Conservation (phyloP, 30 jellyfish, hydroid and myxozoan species). For the Aurelia aurita complex sp. Pacific region DNA sequence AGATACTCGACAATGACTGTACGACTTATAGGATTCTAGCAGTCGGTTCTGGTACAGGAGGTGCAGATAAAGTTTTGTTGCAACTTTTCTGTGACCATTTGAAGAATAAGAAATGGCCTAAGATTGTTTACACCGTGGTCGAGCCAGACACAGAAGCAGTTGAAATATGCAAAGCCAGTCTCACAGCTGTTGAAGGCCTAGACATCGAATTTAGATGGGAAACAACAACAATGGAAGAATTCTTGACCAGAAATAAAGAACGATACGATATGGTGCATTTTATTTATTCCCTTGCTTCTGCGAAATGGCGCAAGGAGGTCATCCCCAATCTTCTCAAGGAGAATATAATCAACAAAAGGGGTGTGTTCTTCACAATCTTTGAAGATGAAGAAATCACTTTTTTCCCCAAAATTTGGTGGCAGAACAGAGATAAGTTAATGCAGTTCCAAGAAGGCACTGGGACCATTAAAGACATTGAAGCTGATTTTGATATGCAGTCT, state of each 20-base stretch:
- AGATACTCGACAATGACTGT: not conserved
- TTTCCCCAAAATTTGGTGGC: slow-evolving; percentile 21
- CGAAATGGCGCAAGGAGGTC: slow-evolving; percentile 19
- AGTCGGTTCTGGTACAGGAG: slow-evolving; percentile 52
- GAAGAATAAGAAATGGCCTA: not conserved
- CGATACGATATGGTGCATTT: slow-evolving; percentile 43
- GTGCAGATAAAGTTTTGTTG: slow-evolving; percentile 35
- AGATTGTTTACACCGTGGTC: slow-evolving; percentile 24
- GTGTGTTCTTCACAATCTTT: slow-evolving; percentile 37
- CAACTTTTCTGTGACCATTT: slow-evolving; percentile 9
- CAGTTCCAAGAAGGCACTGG: slow-evolving; percentile 36
- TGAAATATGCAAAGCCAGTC: slow-evolving; percentile 30
- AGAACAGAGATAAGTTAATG: slow-evolving; percentile 24
- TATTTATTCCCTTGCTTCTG: slow-evolving; percentile 16
- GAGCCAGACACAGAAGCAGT: slow-evolving; percentile 50
- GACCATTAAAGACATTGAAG: slow-evolving; percentile 1
- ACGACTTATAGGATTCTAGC: slow-evolving; percentile 20
- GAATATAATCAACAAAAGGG: slow-evolving; percentile 9
- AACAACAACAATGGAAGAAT: slow-evolving; percentile 10
- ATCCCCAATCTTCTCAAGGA: slow-evolving; percentile 8
- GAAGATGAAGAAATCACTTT: slow-evolving; percentile 20
- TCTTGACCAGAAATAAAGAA: slow-evolving; percentile 3
- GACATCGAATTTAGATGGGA: slow-evolving; percentile 33
- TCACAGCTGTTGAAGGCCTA: slow-evolving; percentile 3
- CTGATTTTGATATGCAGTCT: not conserved